Evolutionary conservation across 2,888 invertebrate species (phyloP), one percentile per base, ranked within the genome.

Genomic region (Apodemia hepburni): DNA sequence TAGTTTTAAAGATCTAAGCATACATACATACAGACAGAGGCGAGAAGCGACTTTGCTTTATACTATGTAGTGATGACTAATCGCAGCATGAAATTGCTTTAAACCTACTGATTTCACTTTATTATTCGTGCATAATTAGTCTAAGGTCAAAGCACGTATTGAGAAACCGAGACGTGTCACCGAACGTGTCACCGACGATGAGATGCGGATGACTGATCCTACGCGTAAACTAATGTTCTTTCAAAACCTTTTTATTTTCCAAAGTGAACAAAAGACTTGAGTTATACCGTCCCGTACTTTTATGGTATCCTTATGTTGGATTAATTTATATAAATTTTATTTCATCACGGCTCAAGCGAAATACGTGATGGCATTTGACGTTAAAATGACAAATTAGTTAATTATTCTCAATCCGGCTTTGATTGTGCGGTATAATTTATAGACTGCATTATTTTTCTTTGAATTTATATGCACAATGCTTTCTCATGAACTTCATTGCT

Each of bases 371-470:
- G 89, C 88, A 89, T 90, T 89, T 88, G 88, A 89, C 90, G 88
- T 90, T 88, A 87, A 90, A 90, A 90, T 90, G 90, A 91, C 84
- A 87, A 89, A 91, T 91, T 83, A 83, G 82, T 84, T 90, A 90
- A 91, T 91, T 91, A 89, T 88, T 90, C 88, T 88, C 86, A 81
- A 88, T 87, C 88, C 85, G 81, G 67, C 72, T 82, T 84, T 85
- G 85, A 87, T 84, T 78, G 75, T 68, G 58, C 47, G 62, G 59
- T 45, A 35, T 42, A 59, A 62, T 66, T 62, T 66, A 61, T 51
- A 60, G 63, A 63, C 62, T 42, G 65, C 18, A 49, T 61, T 38
- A 49, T 63, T 60, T 68, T 65, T 65, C 63, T 63, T 65, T 60
- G 61, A 63, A 62, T 59, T 62, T 64, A 59, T 63, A 58, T 64